Percentiles rank a stretch among this genome's conserved stretches.
Evolutionary conservation across 2,797 vertebrate genomes (phyloP).

Genomic region (Masticophis lateralis): DNA sequence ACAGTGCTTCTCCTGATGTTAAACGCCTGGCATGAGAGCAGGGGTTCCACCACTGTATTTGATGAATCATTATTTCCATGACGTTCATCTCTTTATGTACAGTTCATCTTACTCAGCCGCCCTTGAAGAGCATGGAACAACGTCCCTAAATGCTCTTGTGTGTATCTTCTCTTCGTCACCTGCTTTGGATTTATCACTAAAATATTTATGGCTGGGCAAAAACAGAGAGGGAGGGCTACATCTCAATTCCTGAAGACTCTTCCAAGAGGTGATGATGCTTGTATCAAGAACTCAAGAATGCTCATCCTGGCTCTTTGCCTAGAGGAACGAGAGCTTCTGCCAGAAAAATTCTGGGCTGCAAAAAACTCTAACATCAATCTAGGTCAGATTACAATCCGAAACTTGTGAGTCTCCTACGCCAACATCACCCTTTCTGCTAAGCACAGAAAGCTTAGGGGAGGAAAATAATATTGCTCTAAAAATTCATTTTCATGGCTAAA

Average conservation of each 20-base stretch:
- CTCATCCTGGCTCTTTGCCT: not conserved
- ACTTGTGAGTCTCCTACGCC: not conserved
- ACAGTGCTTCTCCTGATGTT: not conserved
- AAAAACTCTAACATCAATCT: not conserved
- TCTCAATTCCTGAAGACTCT: not conserved
- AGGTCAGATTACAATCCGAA: not conserved
- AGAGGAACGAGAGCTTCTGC: not conserved
- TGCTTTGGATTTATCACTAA: slow-evolving; percentile 1
- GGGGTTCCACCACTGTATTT: not conserved
- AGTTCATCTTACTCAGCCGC: not conserved
- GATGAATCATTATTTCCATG: slow-evolving; percentile 20
- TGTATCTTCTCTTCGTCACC: slow-evolving; percentile 8
- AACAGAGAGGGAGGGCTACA: not conserved
- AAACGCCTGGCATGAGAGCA: not conserved
- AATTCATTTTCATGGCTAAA: not conserved
- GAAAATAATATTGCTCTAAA: not conserved
- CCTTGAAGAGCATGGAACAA: not conserved
- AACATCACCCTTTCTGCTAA: too few relatives aligned
- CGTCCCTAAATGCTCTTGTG: not conserved
- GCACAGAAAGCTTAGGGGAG: not conserved
- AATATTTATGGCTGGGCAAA: slow-evolving; percentile 2
- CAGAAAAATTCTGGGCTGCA: not conserved
- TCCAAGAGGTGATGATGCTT: not conserved
- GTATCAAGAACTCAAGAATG: not conserved
- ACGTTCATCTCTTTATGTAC: not conserved